A percentile compares a stretch with the other conserved stretches of the same genome.
Evolutionary conservation across 2,888 invertebrate species (phyloP).

Genomic region (Ochropleura leucogaster): DNA sequence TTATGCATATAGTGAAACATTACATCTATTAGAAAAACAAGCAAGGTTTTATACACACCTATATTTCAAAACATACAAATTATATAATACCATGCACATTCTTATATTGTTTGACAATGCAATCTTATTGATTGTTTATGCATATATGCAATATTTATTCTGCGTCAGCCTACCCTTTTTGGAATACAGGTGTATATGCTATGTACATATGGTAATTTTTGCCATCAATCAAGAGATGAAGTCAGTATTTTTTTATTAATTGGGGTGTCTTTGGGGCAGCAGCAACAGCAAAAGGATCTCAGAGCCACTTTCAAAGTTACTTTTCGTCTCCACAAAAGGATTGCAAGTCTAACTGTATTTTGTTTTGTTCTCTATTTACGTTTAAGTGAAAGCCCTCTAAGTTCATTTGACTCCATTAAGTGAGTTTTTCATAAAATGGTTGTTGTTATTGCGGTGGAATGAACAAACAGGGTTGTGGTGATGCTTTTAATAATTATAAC

Average conservation of each 20-base stretch:
- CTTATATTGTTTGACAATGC: neutral
- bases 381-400: neutral
- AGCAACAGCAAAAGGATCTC: neutral
- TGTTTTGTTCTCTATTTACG: neutral
- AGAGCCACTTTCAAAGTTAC: neutral
- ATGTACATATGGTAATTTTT: neutral
- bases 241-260: neutral
- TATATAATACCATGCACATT: neutral
- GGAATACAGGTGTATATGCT: neutral
- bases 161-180: neutral
- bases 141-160: neutral
- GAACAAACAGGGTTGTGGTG: too few relatives aligned
- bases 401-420: too few relatives aligned
- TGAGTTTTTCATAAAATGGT: too few relatives aligned
- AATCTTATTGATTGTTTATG: neutral
- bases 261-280: neutral
- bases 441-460: too few relatives aligned
- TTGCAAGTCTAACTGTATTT: neutral
- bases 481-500: too few relatives aligned
- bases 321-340: neutral
- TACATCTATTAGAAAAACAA: slow-evolving; percentile 23
- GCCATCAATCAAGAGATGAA: neutral
- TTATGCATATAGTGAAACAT: neutral
- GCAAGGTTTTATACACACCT: neutral
- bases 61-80: slow-evolving; percentile 13